Conservation (phyloP, 2,888 invertebrate species). For the Alcis repandata region DNA sequence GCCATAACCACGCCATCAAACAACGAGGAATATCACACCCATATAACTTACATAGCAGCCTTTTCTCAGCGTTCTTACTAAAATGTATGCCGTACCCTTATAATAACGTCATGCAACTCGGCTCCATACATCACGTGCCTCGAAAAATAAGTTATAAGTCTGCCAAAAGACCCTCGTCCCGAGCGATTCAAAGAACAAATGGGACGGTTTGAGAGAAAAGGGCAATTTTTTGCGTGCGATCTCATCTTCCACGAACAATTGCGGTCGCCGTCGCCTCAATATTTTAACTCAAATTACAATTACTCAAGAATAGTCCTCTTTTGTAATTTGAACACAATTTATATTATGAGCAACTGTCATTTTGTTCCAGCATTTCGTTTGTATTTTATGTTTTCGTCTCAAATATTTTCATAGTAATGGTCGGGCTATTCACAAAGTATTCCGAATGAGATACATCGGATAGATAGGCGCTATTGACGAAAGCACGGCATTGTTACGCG, state of each 20-base stretch:
- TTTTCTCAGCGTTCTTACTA: conserved; percentile 6
- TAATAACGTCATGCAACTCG: conserved; percentile 44
- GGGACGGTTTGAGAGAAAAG: conserved; percentile 64
- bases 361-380: conserved; percentile 17
- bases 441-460: conserved; percentile 37
- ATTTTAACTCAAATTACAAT: conserved; percentile 46
- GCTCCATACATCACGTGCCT: conserved; percentile 59
- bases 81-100: conserved; percentile 20
- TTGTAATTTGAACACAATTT: conserved; percentile 34
- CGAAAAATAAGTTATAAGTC: conserved; percentile 71
- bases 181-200: conserved; percentile 66
- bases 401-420: conserved; percentile 26
- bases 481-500: conserved; percentile 62
- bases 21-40: neutral
- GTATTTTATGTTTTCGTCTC: conserved; percentile 27
- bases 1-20: neutral
- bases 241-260: conserved; percentile 62
- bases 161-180: conserved; percentile 65
- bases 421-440: conserved; percentile 36
- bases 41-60: conserved; percentile 5
- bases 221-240: conserved; percentile 68
- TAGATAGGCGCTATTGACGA: conserved; percentile 57
- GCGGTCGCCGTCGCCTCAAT: conserved; percentile 53
- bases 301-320: conserved; percentile 30
- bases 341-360: conserved; percentile 15